Evolutionary conservation across 2,113 vertebrate species (phyloP).

Genomic region (Barnardius zonarius): DNA sequence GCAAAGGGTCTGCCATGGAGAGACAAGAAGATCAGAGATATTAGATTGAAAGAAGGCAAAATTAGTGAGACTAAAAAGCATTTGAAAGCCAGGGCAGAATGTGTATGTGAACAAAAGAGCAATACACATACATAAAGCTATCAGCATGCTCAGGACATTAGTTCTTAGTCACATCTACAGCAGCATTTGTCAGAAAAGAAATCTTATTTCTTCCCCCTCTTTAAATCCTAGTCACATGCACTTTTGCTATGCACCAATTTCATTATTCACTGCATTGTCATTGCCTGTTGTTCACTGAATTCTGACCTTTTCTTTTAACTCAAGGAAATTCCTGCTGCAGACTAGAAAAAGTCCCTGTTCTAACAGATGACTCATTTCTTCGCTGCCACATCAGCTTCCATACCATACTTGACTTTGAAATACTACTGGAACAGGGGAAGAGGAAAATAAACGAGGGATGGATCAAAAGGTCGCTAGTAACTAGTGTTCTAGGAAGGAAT

Average conservation of each 20-base stretch:
- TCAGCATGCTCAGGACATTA: neutral
- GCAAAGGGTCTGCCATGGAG: neutral
- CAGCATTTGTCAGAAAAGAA: neutral
- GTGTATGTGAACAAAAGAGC: neutral
- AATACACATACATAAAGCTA: neutral
- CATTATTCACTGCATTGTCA: constrained; percentile 18
- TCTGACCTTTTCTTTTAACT: constrained; percentile 64
- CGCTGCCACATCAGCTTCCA: neutral
- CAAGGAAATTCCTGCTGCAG: constrained; percentile 2
- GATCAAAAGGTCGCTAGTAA: neutral
- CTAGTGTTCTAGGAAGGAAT: neutral
- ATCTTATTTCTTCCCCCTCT: neutral
- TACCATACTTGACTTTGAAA: neutral
- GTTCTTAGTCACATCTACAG: neutral
- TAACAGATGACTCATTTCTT: constrained; percentile 30
- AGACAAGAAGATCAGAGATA: neutral
- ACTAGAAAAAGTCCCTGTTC: neutral
- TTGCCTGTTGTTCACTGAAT: constrained; percentile 10
- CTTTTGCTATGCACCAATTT: neutral
- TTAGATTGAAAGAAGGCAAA: neutral
- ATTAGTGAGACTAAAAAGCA: neutral
- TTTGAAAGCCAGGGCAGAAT: neutral
- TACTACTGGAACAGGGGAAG: neutral
- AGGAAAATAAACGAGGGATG: neutral
- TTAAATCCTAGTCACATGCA: neutral